Evolutionary conservation across 2,113 vertebrate species (phyloP), one percentile per base, ranked within the genome.

Genomic region (Triplophysa tibetana): DNA sequence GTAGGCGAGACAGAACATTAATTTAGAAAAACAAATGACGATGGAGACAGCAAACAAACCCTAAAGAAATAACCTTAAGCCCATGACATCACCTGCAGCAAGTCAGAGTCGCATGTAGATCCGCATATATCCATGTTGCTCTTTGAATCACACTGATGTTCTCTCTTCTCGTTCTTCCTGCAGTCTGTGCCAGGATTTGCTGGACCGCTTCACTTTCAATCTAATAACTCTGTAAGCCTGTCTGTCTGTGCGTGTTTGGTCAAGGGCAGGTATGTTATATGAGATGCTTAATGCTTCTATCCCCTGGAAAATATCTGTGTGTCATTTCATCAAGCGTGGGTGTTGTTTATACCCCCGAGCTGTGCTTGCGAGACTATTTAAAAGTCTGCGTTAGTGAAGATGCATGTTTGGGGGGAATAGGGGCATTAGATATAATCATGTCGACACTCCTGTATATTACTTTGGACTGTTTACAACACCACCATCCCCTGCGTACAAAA

Each of bases 401-500:
- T 8, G 17, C n/a, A 33, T n/a, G 33, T 67, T 33, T 48, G 38
- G 16, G 41, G 29, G 3, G 38, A 14, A 63, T 38, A 16, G 24
- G 45, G 41, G 45, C 21, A 17, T 48, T 23, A 75, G 58, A 62
- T 75, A n/a, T 48, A 75, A 75, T 75, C 73, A n/a, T 19, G 17
- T 33, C 8, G 9, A 3, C 56, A 70, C 8, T 16, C 3, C 9
- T 10, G 33, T 38, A 33, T 33, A 33, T 33, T 33, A n/a, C 58
- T 19, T 9, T 33, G 24, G 33, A 33, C 61, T 76, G 83, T 88
- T 90, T 88, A 89, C 88, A 80, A 83, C 82, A 14, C 64, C 78
- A 70, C 58, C 75, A 67, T 75, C 66, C 69, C 67, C 48, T 58
- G 68, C 66, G 70, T 12, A 54, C n/a, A 63, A 33, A 72, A n/a